Evolutionary conservation across 1,140 invertebrate species (phyloP).

Genomic region (Drosophila auraria): DNA sequence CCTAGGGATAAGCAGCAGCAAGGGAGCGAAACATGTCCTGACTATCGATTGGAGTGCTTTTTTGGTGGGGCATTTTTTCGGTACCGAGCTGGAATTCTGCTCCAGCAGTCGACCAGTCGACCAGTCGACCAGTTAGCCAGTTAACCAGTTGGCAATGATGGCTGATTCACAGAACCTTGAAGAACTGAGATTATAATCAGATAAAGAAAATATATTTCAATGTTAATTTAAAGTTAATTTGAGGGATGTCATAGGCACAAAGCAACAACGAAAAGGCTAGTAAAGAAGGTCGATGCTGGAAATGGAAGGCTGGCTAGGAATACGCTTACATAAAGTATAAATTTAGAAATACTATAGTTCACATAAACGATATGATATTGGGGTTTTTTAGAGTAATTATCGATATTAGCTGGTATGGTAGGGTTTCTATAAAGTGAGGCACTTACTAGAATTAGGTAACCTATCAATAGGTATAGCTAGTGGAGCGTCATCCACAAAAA

Average conservation of each 20-base stretch:
- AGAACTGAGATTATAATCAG: background rate
- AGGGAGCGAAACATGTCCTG: constrained; percentile 46
- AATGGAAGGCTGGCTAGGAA: too few species aligned
- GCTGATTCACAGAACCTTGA: background rate
- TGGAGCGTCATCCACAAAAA: background rate
- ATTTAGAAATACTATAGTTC: too few species aligned
- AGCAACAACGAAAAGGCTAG: too few species aligned
- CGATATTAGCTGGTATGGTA: too few species aligned
- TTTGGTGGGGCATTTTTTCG: constrained; percentile 22
- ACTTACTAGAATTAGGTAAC: background rate
- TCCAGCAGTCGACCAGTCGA: background rate
- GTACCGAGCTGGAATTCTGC: constrained; percentile 7
- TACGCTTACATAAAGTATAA: too few species aligned
- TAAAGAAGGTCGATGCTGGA: too few species aligned
- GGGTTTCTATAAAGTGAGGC: background rate
- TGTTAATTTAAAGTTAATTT: too few species aligned
- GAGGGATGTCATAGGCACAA: too few species aligned
- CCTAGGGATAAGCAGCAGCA: constrained; percentile 28
- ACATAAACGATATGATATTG: background rate
- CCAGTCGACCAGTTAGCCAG: constrained; percentile 18
- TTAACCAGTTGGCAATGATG: constrained; percentile 14
- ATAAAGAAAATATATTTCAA: background rate
- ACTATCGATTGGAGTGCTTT: constrained; percentile 63
- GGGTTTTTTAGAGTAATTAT: background rate
- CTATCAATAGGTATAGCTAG: background rate